Evolutionary conservation across 2,113 vertebrate species (phyloP).

Genomic region (Mohoua ochrocephala): DNA sequence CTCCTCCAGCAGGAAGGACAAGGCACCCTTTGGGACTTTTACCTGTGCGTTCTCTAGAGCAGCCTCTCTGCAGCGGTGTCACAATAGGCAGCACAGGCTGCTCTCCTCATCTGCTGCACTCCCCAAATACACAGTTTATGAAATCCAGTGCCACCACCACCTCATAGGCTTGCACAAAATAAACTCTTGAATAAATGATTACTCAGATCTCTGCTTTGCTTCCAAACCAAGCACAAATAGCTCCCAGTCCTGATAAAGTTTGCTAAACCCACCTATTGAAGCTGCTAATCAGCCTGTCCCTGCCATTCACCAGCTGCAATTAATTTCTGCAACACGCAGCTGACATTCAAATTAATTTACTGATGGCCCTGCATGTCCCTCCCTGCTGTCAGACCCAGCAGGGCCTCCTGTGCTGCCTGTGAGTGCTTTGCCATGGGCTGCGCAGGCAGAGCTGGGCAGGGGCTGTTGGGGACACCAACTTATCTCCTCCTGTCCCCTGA

Average conservation of each 20-base stretch:
- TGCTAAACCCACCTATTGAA: neutral
- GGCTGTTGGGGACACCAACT: rapidly evolving
- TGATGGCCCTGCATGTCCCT: neutral
- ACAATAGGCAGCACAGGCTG: rapidly evolving
- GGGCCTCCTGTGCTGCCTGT: no score
- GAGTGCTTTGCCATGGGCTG: neutral
- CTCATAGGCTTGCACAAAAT: neutral
- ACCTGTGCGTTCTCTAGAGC: rapidly evolving
- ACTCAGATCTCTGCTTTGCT: neutral
- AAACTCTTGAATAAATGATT: neutral
- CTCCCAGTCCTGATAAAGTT: neutral
- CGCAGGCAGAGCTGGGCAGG: rapidly evolving
- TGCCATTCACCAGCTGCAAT: neutral
- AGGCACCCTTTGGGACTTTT: rapidly evolving
- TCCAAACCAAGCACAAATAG: neutral
- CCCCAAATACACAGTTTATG: neutral
- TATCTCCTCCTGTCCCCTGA: no score
- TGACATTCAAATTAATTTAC: neutral
- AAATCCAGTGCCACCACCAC: neutral
- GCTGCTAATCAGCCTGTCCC: neutral
- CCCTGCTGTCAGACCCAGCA: neutral
- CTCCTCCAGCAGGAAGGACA: rapidly evolving
- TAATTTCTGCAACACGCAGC: neutral
- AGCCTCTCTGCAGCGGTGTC: rapidly evolving
- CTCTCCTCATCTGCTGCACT: neutral